Conservation (phyloP, 2,113 vertebrate genomes). For the Neotoma lepida region DNA sequence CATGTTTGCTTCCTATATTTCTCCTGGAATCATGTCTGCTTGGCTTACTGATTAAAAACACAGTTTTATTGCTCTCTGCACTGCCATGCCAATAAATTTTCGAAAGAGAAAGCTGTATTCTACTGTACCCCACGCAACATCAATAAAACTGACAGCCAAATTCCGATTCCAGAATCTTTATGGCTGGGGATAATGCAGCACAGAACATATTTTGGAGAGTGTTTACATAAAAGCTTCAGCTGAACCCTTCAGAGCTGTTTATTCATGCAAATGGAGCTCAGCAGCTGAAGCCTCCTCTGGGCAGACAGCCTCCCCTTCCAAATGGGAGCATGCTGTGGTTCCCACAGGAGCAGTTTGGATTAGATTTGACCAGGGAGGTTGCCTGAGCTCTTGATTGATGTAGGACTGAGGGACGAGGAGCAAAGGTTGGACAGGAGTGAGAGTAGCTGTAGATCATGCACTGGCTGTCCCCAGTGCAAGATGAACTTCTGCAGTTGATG, state of each 20-base stretch:
- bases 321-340: background rate
- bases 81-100: slow-evolving; percentile 72
- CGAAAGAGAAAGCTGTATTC: slow-evolving; percentile 73
- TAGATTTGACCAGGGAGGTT: slow-evolving; percentile 9
- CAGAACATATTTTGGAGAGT: slow-evolving; percentile 78
- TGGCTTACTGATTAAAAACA: slow-evolving; percentile 78
- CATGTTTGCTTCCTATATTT: slow-evolving; percentile 62
- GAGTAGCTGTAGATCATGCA: slow-evolving; percentile 28
- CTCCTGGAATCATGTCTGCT: slow-evolving; percentile 65
- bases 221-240: slow-evolving; percentile 79
- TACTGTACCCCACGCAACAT: slow-evolving; percentile 74
- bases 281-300: background rate
- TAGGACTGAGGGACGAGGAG: slow-evolving; percentile 22
- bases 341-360: slow-evolving; percentile 49
- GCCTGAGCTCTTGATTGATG: slow-evolving; percentile 50
- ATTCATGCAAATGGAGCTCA: slow-evolving; percentile 70
- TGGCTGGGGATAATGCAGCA: slow-evolving; percentile 74
- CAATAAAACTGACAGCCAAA: slow-evolving; percentile 81
- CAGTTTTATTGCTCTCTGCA: slow-evolving; percentile 60
- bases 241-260: slow-evolving; percentile 74
- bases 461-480: slow-evolving; percentile 21
- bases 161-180: slow-evolving; percentile 80
- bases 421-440: slow-evolving; percentile 54
- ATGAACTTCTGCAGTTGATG: slow-evolving; percentile 47
- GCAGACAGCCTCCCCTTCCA: slow-evolving; percentile 35